Evolutionary conservation across 2,113 vertebrate genomes (phyloP).

Genomic region (Hydropotes inermis): DNA sequence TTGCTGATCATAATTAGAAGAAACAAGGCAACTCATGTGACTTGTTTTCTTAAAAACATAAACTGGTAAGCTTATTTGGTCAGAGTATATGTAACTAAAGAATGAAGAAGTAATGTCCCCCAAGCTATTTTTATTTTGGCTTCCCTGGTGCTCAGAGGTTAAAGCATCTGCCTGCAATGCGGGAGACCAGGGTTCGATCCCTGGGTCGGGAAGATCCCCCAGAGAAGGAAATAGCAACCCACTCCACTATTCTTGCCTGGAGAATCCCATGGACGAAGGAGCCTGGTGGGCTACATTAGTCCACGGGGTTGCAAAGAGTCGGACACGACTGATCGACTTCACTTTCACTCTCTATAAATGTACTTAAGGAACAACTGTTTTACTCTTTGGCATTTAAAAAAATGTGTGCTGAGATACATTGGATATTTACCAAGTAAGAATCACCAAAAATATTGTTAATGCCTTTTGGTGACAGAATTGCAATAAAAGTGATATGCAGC

Average conservation of each 20-base stretch:
- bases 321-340: too few relatives aligned
- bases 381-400: neutral
- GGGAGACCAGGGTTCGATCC: too few relatives aligned
- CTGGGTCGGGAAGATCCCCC: too few relatives aligned
- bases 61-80: neutral
- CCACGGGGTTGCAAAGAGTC: too few relatives aligned
- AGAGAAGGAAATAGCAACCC: too few relatives aligned
- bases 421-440: neutral
- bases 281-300: too few relatives aligned
- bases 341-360: neutral
- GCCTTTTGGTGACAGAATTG: constrained; percentile 1
- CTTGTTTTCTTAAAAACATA: neutral
- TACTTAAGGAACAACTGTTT: neutral
- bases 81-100: neutral
- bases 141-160: too few relatives aligned
- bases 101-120: neutral
- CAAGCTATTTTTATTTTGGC: neutral
- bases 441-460: neutral
- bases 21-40: neutral
- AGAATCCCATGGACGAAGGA: too few relatives aligned
- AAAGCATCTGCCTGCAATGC: too few relatives aligned
- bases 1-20: constrained; percentile 23
- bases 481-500: neutral
- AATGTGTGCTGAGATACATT: neutral
- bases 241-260: too few relatives aligned